These are phyloP conservation scores for Nymphalis c-album DNA, from an alignment of 2,888 invertebrate species.

Conservation along the genomic window DNA sequence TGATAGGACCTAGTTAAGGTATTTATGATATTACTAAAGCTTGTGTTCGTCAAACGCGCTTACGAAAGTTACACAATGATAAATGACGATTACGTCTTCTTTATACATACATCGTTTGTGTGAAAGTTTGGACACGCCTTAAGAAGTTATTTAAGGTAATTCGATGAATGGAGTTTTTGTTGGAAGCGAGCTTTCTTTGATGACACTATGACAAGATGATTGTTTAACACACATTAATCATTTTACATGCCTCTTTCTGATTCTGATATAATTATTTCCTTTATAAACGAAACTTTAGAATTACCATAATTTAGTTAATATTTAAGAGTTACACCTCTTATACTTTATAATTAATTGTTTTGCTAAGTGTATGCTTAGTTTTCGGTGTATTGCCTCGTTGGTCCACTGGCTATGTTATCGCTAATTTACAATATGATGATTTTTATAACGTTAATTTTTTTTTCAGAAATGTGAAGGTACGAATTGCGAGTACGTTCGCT, in stretches of 20 bases:
- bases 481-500: constrained; percentile 84
- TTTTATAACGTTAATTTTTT: neutral
- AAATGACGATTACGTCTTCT: constrained; percentile 21
- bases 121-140: constrained; percentile 30
- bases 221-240: constrained; percentile 1
- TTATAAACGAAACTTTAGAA: neutral
- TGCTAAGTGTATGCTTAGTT: too few species aligned
- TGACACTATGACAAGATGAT: neutral
- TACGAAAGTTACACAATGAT: constrained; percentile 19
- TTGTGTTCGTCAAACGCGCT: neutral
- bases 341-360: too few species aligned
- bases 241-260: neutral
- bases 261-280: neutral
- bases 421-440: too few species aligned
- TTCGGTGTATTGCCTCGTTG: too few species aligned
- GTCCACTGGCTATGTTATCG: too few species aligned
- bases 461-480: constrained; percentile 76
- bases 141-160: constrained; percentile 16
- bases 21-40: neutral
- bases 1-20: too few species aligned
- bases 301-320: neutral
- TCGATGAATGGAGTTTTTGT: constrained; percentile 17
- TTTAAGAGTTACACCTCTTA: neutral
- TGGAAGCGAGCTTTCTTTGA: constrained; percentile 13
- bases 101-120: constrained; percentile 25